A percentile compares a stretch with the other conserved stretches of the same genome.
Evolutionary conservation across 2,797 vertebrate genomes (phyloP).

Genomic region (Octomys mimax): DNA sequence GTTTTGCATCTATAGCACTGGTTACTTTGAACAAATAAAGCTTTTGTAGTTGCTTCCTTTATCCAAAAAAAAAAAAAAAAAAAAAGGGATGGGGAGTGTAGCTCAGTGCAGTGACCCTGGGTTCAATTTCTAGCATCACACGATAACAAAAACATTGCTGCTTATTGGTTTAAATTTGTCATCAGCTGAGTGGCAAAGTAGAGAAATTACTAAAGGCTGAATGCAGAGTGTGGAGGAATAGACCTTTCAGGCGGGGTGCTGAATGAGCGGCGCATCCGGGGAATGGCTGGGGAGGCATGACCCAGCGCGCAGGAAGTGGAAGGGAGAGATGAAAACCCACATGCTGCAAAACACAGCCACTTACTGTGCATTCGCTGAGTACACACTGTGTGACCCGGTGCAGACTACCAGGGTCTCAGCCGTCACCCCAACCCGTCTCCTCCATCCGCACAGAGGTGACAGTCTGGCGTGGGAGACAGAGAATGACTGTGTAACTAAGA

Average conservation of each 20-base stretch:
- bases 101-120: background rate
- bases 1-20: too few species aligned
- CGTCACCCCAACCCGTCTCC: background rate
- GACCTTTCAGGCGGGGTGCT: background rate
- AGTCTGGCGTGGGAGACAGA: background rate
- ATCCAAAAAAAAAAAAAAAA: too few species aligned
- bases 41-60: too few species aligned
- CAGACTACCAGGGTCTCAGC: background rate
- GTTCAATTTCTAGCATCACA: background rate
- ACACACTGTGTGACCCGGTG: background rate
- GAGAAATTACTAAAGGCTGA: background rate
- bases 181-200: background rate
- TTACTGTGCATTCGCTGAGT: background rate
- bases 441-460: background rate
- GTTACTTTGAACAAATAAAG: too few species aligned
- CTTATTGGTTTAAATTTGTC: background rate
- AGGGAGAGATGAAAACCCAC: background rate
- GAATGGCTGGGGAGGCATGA: background rate
- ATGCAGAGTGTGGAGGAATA: background rate
- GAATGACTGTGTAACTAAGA: background rate
- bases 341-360: background rate
- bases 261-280: background rate
- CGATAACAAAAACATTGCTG: background rate
- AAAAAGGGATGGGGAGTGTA: too few species aligned
- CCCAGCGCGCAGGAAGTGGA: background rate